Evolutionary conservation across 2,113 vertebrate genomes (phyloP).

Genomic region (Dasyornis broadbenti): DNA sequence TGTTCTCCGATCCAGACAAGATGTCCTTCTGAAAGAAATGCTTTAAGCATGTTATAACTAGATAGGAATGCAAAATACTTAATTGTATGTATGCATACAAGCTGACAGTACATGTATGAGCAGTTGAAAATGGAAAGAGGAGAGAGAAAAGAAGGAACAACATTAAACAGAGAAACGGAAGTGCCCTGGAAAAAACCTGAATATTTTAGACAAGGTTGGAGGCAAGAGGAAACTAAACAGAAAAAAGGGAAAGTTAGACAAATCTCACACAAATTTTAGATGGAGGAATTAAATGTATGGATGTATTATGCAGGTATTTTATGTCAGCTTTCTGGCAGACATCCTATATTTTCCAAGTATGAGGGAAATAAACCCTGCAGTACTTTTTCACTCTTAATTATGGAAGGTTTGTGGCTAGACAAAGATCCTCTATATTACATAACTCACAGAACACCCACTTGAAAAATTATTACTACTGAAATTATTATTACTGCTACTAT

Average conservation of each 20-base stretch:
- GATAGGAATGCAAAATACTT: not conserved
- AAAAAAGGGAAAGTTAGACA: not conserved
- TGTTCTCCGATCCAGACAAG: not conserved
- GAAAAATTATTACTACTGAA: not conserved
- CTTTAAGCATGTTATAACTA: not conserved
- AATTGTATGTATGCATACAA: not conserved
- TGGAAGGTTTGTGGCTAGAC: not conserved
- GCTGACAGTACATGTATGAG: not conserved
- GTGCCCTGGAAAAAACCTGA: not conserved
- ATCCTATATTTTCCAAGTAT: not conserved
- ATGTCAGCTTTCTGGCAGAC: not conserved
- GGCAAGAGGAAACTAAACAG: not conserved
- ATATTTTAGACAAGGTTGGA: not conserved
- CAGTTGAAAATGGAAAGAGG: not conserved
- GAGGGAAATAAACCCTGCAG: not conserved
- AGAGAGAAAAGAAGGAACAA: not conserved
- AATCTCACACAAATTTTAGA: not conserved
- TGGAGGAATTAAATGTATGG: not conserved
- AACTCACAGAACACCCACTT: not conserved
- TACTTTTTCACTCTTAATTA: conserved; percentile 7
- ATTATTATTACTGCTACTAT: not conserved
- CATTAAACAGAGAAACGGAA: not conserved
- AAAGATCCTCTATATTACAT: not conserved
- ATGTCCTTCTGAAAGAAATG: not conserved
- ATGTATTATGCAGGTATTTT: not conserved